Percentiles rank a stretch among this genome's conserved stretches.
These are phyloP conservation scores for Riparia riparia DNA, from an alignment of 2,113 vertebrate species.

Conservation along the genomic window DNA sequence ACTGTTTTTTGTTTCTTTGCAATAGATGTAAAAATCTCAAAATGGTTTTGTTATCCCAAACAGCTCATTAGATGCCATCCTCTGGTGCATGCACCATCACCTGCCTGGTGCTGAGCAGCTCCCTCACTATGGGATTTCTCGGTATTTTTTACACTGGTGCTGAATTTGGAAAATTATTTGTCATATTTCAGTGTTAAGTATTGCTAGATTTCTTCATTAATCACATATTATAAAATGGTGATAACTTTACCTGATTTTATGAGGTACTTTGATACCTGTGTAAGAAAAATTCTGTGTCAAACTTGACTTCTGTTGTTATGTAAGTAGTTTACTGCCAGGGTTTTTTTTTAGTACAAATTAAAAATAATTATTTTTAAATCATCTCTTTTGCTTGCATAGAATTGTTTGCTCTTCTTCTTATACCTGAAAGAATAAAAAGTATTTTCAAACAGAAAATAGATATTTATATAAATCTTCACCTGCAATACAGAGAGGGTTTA, in stretches of 20 bases:
- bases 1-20: neutral
- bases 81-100: neutral
- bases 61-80: neutral
- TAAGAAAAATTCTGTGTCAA: neutral
- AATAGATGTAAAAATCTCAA: neutral
- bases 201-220: neutral
- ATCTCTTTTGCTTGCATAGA: neutral
- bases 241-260: neutral
- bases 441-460: neutral
- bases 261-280: neutral
- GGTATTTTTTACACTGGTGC: neutral
- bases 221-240: neutral
- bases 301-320: neutral
- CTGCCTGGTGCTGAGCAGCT: neutral
- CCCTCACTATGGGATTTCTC: neutral
- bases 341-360: neutral
- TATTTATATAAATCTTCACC: neutral
- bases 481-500: neutral
- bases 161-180: neutral
- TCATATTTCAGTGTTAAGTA: neutral
- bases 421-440: neutral
- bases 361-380: neutral
- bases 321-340: neutral
- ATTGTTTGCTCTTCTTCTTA: neutral
- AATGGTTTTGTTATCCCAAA: neutral